Base-by-base conservation (phyloP, 2,113 vertebrate species). In the Hydropotes inermis region DNA sequence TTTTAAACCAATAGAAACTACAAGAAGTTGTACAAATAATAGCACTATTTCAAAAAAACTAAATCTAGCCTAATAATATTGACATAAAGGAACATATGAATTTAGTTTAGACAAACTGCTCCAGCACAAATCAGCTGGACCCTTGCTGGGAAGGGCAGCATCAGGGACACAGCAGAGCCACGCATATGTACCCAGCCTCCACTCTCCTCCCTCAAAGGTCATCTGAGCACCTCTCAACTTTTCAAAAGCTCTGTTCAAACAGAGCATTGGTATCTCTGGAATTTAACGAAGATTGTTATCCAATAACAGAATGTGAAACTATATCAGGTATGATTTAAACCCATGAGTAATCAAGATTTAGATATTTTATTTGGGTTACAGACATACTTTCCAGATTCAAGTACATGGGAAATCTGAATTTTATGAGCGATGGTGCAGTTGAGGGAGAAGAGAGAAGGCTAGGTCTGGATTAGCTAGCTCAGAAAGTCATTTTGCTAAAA, bases 361-460 rank as follows among this genome's bases (percentile, higher is more conserved):
- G 96, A 87, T 87, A 47, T 93, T 98, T 94, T 84, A 43, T 93
- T 98, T 96, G 89, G 21, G 23, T 87, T 96, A 81, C 84, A 81
- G 86, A 87, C 19, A 82, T 67, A 82, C 45, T 47, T 95, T 94
- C n/a, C 57, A 93, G 9, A 14, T 88, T 97, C 2, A 39, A 45
- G 84, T 1, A 96, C 43, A 67, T 1, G 23, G 64, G 28, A 15
- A 50, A 10, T 83, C 96, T 96, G 60, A 94, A 74, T 96, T 98
- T 97, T 78, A 95, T 90, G 84, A 96, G 67, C 76, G 84, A 90
- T 81, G 79, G 47, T 94, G 10, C n/a, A 96, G 52, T n/a, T 39
- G 23, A 55, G 16, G 54, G 43, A 19, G 2, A 25, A 33, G 17
- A 17, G 6, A 10, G 55, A 54, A 17, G 14, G 43, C 3, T 57